Evolutionary conservation across 2,888 invertebrate genomes (phyloP), one percentile per base, ranked within the genome.

Genomic region (Epinotia brunnichana): DNA sequence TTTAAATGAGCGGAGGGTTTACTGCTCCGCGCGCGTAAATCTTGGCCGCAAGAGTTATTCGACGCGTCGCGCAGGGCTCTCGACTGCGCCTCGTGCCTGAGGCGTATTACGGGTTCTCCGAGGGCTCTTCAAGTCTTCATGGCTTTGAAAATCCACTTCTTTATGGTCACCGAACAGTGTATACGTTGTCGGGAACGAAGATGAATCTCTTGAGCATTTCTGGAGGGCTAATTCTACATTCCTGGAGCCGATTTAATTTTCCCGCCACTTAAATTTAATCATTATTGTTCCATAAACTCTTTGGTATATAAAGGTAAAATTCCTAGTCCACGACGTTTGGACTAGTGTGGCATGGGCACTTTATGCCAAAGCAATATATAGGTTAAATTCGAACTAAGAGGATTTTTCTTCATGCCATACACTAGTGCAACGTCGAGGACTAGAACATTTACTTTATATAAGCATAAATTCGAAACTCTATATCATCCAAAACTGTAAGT

Each of bases 21-120:
- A 78, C 78, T 77, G 77, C 75, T 69, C 74, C 76, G 69, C 74
- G n/a, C 67, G 77, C 76, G 77, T 83, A 82, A 81, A 83, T 82
- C 82, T 79, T 74, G 60, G 74, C 76, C 41, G 72, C 70, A 61
- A 71, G 77, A 74, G 66, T 51, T 77, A 76, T 76, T 78, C 76
- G 68, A 53, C 73, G 64, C 70, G 70, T 73, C 66, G 69, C 70
- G 73, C 69, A 56, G 69, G 64, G 73, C 70, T 39, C 73, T 74
- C 66, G 54, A 48, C 57, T 44, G 64, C 53, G 63, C 48, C 60
- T 48, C 54, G 62, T 19, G 62, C 74, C 60, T 24, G 51, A 48
- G 53, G 59, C 62, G 41, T 35, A 64, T 48, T 60, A 61, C 70
- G 51, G 74, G 61, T 67, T 57, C 56, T 19, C 56, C 57, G 68